These are phyloP conservation scores for Centropus unirufus DNA, from an alignment of 2,113 vertebrate genomes.

Conservation along the genomic window DNA sequence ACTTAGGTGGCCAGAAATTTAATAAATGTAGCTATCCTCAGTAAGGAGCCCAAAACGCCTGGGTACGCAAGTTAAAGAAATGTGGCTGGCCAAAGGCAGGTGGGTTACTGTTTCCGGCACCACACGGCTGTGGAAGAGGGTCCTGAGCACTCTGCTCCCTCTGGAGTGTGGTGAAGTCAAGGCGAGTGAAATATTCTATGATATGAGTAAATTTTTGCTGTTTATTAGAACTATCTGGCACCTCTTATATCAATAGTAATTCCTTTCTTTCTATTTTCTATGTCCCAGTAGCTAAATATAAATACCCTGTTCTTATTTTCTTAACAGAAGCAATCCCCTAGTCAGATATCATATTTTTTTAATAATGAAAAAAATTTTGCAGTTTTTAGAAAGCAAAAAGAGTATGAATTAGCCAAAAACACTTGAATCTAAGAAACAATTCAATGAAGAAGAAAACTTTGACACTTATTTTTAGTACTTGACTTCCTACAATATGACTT, in stretches of 20 bases:
- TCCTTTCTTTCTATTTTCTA: background rate
- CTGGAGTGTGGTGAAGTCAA: background rate
- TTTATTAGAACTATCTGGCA: background rate
- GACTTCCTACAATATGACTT: constrained; percentile 5
- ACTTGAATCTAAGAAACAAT: constrained; percentile 33
- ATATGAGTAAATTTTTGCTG: background rate
- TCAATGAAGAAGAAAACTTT: background rate
- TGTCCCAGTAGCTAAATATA: background rate
- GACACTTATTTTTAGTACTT: background rate
- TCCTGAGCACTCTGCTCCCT: rapidly evolving
- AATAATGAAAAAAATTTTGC: constrained; percentile 22
- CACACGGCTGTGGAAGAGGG: rapidly evolving
- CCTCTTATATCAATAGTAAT: background rate
- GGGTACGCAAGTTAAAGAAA: background rate
- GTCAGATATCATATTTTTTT: background rate
- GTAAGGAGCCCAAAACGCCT: background rate
- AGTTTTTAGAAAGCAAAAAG: background rate
- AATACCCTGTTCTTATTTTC: background rate
- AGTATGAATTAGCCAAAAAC: background rate
- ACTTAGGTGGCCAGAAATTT: background rate
- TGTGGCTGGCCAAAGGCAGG: rapidly evolving
- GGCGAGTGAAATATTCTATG: too few relatives aligned
- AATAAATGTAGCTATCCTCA: too few relatives aligned
- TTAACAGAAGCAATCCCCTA: background rate
- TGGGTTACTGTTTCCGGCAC: background rate